phyloP scores from a whole-genome alignment of 2,113 vertebrate genomes.

The Phodopus roborovskii region DNA sequence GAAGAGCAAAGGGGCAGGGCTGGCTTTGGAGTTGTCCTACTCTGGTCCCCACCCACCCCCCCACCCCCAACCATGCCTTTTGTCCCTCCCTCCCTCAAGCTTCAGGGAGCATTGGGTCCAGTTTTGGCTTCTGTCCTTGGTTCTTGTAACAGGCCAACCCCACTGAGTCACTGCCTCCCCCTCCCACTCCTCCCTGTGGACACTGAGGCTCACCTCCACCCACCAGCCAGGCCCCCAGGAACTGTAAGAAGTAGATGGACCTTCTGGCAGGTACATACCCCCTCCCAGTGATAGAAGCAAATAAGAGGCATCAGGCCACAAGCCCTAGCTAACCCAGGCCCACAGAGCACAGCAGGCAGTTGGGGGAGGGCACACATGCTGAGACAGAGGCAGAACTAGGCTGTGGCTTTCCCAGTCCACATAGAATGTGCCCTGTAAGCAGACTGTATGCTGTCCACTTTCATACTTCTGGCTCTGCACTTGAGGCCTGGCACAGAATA shows the following conservation, averaged over 20 bases:
- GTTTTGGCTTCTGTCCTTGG: conserved; percentile 39
- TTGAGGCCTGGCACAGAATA: conserved; percentile 10
- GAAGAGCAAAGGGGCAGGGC: neutral
- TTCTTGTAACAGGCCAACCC: conserved; percentile 58
- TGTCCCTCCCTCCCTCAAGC: conserved; percentile 36
- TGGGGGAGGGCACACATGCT: neutral
- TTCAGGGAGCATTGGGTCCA: conserved; percentile 40
- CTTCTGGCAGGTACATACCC: conserved; percentile 26
- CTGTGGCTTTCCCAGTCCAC: conserved; percentile 36
- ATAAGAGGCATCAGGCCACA: conserved; percentile 44
- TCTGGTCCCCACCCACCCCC: neutral
- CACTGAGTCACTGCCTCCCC: conserved; percentile 72
- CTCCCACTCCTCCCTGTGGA: conserved; percentile 10
- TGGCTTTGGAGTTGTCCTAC: conserved; percentile 12
- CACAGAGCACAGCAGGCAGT: neutral
- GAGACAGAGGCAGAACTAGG: conserved; percentile 20
- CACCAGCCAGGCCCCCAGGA: conserved; percentile 11
- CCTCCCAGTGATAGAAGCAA: conserved; percentile 30
- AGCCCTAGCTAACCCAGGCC: conserved; percentile 30
- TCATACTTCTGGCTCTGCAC: neutral
- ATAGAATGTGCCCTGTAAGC: conserved; percentile 62
- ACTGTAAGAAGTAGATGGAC: neutral
- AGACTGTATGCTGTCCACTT: conserved; percentile 24
- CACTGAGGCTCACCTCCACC: conserved; percentile 24
- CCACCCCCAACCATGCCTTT: neutral